phyloP scores from a whole-genome alignment of 2,113 vertebrate genomes.

The Cyphomyrus plagiostoma region DNA sequence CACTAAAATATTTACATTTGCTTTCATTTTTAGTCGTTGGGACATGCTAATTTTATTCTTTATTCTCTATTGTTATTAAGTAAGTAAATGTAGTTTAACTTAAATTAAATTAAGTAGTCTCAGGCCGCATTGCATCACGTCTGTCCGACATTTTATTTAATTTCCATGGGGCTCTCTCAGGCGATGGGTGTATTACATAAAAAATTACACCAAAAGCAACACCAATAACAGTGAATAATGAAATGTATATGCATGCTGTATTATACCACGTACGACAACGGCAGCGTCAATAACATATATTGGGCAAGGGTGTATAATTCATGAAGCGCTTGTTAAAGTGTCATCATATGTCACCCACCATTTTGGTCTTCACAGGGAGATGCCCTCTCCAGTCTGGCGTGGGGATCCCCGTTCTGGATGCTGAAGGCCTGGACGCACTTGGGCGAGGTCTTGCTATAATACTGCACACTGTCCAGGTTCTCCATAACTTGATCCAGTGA shows the following conservation, averaged over 20 bases:
- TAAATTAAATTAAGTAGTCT: not conserved
- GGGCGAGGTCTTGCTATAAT: slow-evolving; percentile 80
- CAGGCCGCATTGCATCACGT: not conserved
- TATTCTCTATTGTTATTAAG: not conserved
- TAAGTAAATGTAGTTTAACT: not conserved
- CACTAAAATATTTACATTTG: not conserved
- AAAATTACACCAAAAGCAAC: not conserved
- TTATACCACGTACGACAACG: not conserved
- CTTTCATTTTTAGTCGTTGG: not conserved
- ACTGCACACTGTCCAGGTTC: slow-evolving; percentile 83
- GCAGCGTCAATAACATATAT: not conserved
- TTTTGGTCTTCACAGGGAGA: slow-evolving; percentile 76
- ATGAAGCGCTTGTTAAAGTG: not conserved
- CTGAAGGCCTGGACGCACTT: slow-evolving; percentile 85
- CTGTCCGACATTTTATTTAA: not conserved
- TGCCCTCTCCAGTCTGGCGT: slow-evolving; percentile 69
- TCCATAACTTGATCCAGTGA: slow-evolving; percentile 90
- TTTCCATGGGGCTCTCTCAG: not conserved
- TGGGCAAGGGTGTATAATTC: not conserved
- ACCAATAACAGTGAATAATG: not conserved
- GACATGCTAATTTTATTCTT: not conserved
- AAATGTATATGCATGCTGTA: not conserved
- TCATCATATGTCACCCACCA: slow-evolving; percentile 60
- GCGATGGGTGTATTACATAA: not conserved
- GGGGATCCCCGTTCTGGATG: slow-evolving; percentile 73